Conservation (phyloP, 2,797 vertebrate species). For the Ctenochaetus hawaiiensis region DNA sequence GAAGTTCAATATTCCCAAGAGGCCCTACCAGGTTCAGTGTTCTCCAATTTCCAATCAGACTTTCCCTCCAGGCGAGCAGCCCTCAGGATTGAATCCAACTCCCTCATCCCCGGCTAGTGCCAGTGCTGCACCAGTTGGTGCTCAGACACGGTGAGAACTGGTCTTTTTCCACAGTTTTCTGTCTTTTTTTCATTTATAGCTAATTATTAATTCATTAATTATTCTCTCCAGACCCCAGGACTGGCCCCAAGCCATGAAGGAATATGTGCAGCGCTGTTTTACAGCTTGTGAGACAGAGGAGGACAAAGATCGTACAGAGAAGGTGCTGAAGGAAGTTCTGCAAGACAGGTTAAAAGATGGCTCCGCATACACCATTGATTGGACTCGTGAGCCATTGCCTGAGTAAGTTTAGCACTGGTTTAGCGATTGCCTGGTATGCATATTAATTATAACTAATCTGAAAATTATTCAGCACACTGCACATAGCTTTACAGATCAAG, state of each 20-base stretch:
- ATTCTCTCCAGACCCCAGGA: constrained; percentile 87
- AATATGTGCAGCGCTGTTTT: constrained; percentile 95
- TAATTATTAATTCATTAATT: constrained; percentile 6
- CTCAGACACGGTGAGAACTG: constrained; percentile 84
- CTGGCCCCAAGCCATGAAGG: constrained; percentile 96
- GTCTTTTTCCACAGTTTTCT: neutral
- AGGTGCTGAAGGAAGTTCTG: constrained; percentile 92
- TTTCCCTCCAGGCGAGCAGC: constrained; percentile 86
- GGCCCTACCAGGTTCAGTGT: constrained; percentile 84
- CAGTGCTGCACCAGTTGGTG: constrained; percentile 61
- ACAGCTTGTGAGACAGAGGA: constrained; percentile 93
- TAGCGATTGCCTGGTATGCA: neutral
- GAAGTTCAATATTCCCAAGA: constrained; percentile 94
- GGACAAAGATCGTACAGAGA: constrained; percentile 95
- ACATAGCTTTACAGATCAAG: neutral
- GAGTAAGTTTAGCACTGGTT: constrained; percentile 84
- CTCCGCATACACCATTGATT: constrained; percentile 94
- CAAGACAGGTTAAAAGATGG: constrained; percentile 94
- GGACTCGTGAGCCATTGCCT: constrained; percentile 92
- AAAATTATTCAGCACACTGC: neutral
- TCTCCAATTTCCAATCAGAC: constrained; percentile 84
- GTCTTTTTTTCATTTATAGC: neutral
- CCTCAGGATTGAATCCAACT: constrained; percentile 64
- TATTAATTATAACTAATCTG: neutral
- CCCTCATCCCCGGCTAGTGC: constrained; percentile 68